Evolutionary conservation across 2,113 vertebrate species (phyloP).

Genomic region (Dolichallabes microphthalmus): DNA sequence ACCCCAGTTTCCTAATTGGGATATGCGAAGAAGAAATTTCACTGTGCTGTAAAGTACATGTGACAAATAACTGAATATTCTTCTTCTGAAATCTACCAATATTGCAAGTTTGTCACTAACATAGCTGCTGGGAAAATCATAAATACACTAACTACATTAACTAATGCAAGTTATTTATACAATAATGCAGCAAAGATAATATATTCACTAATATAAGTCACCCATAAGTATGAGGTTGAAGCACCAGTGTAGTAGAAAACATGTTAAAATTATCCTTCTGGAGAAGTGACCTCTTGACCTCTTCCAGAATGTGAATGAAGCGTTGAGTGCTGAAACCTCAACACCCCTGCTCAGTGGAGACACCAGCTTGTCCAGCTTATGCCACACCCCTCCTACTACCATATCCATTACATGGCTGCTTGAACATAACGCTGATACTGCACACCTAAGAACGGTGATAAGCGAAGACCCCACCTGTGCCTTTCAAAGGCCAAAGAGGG

Average conservation of each 20-base stretch:
- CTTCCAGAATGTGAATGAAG: conserved; percentile 13
- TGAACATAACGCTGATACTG: conserved; percentile 25
- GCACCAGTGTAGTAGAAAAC: conserved; percentile 2
- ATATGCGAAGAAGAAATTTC: too few species aligned
- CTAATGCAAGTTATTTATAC: not conserved
- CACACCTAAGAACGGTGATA: conserved; percentile 8
- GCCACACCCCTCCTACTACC: not conserved
- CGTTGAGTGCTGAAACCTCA: not conserved
- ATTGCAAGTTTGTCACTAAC: not conserved
- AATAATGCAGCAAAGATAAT: not conserved
- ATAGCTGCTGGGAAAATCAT: not conserved
- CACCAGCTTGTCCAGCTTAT: not conserved
- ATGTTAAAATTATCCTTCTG: not conserved
- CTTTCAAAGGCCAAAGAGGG: conserved; percentile 30
- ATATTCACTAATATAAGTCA: not conserved
- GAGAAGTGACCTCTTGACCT: conserved; percentile 7
- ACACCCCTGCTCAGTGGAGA: not conserved
- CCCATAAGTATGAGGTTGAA: not conserved
- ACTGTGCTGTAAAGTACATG: too few species aligned
- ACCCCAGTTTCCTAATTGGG: too few species aligned
- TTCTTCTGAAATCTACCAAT: not conserved
- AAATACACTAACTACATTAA: not conserved
- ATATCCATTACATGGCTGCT: conserved; percentile 32
- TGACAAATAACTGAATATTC: too few species aligned
- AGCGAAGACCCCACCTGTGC: conserved; percentile 34